phyloP scores from a whole-genome alignment of 2,113 vertebrate genomes.

The Suricata suricatta region DNA sequence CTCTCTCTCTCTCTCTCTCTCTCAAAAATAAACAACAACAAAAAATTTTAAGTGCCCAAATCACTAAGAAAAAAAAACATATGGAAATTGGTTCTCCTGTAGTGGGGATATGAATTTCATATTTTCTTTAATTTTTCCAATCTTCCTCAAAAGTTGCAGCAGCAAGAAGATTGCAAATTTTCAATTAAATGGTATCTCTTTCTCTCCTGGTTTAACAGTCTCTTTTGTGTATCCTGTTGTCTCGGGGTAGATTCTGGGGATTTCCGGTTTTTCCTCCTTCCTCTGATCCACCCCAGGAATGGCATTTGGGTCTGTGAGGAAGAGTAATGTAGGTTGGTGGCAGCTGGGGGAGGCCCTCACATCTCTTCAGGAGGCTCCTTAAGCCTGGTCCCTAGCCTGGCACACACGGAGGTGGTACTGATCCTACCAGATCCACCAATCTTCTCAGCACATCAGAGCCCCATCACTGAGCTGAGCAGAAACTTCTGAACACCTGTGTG shows the following conservation, averaged over 20 bases:
- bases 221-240: not conserved
- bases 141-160: not conserved
- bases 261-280: not conserved
- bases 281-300: not conserved
- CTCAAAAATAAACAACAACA: not conserved
- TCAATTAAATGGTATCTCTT: not conserved
- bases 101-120: not conserved
- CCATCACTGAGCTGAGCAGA: not conserved
- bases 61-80: not conserved
- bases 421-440: not conserved
- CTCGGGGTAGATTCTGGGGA: not conserved
- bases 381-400: not conserved
- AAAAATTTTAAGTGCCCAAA: not conserved
- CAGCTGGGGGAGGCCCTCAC: fast-evolving
- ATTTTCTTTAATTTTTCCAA: not conserved
- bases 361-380: not conserved
- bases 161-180: not conserved
- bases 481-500: not conserved
- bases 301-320: not conserved
- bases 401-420: not conserved
- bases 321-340: not conserved
- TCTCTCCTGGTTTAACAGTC: not conserved
- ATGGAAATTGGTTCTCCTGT: not conserved
- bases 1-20: not conserved
- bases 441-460: not conserved